Base-by-base conservation (phyloP, 2,113 vertebrate species). In the Passer domesticus region DNA sequence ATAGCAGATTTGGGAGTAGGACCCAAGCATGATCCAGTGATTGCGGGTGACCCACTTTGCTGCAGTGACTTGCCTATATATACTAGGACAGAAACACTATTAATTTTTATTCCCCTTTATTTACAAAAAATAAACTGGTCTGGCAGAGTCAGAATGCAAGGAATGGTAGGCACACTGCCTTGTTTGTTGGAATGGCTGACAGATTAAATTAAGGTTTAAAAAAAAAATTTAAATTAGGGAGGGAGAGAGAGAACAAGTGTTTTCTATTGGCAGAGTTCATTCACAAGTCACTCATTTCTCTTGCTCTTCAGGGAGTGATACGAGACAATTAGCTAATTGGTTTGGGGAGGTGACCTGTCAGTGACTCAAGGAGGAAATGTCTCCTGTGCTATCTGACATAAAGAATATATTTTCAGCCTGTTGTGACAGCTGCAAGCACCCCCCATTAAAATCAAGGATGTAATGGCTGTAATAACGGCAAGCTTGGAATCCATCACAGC, bases 271-370 rank as follows among this genome's bases (percentile, higher is more conserved):
- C 94, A 93, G 95, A 95, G 95, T 97, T 97, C 95, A 96, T 97
- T 96, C 72, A 4, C 82, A 47, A 97, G 95, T 96, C 95, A 96
- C 87, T 96, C 89, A 56, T 97, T 97, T 91, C 95, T 97, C 92
- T 92, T 94, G 68, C 96, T 97, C 97, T 97, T 83, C 93, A 68
- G 97, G 95, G 93, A 96, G 73, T 95, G 94, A 96, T 98, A 95
- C 15, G 62, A 98, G 96, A 97, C 98, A 98, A 98, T 98, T 98
- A 98, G 97, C 96, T 98, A 98, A 98, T 98, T 98, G 97, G 96
- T 97, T 97, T 96, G 93, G 95, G 96, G 94, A 97, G 96, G 94
- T 93, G 96, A 97, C 97, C 97, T 95, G 96, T 97, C 93, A 93
- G 77, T 96, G 94, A 91, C 96, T 96, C 93, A 64, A 94, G 87